A percentile compares a stretch with the other conserved stretches of the same genome.
Evolutionary conservation across 2,113 vertebrate species (phyloP).

Genomic region (Pollimyrus isidori): DNA sequence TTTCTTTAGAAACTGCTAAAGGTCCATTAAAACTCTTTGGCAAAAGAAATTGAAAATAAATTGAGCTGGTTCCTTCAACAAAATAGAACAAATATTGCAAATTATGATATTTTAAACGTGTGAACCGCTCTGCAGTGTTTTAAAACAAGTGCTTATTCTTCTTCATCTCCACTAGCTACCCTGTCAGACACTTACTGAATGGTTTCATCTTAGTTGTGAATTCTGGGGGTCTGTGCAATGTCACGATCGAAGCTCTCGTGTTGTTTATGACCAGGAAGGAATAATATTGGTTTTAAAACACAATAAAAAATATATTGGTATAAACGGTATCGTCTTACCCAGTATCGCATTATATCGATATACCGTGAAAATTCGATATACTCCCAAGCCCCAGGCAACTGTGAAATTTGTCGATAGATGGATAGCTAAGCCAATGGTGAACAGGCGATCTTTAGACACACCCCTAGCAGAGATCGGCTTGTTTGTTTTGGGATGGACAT

Average conservation of each 20-base stretch:
- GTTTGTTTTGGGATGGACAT: neutral
- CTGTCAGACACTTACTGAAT: neutral
- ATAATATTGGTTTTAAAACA: neutral
- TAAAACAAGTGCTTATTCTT: neutral
- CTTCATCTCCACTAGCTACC: neutral
- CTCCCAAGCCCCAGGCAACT: neutral
- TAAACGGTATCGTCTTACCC: neutral
- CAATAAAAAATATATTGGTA: neutral
- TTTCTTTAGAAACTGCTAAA: neutral
- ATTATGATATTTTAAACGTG: neutral
- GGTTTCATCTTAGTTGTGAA: neutral
- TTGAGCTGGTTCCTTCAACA: neutral
- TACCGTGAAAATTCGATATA: neutral
- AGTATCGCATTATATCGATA: neutral
- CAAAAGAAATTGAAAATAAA: neutral
- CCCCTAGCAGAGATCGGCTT: neutral
- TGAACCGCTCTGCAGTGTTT: neutral
- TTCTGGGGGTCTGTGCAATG: neutral
- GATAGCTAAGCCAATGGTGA: neutral
- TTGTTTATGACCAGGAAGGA: neutral
- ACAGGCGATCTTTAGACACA: neutral
- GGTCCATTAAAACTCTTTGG: neutral
- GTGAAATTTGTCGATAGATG: neutral
- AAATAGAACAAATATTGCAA: neutral
- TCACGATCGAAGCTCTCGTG: neutral